These are phyloP conservation scores for Denticeps clupeoides DNA, from an alignment of 2,797 vertebrate species.

Conservation along the genomic window DNA sequence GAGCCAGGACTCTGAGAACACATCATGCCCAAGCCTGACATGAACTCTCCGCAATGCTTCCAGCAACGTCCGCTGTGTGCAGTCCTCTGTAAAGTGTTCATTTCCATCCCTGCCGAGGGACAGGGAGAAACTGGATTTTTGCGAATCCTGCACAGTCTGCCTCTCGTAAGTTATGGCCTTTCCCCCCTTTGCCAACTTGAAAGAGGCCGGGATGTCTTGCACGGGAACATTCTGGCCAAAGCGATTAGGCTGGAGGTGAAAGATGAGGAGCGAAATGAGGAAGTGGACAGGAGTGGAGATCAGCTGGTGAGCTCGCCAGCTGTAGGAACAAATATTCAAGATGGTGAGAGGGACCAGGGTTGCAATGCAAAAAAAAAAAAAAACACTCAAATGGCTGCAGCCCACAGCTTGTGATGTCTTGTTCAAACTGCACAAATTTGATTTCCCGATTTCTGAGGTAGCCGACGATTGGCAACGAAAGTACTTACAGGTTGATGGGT, in stretches of 20 bases:
- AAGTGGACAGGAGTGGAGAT: slow-evolving; percentile 18
- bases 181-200: slow-evolving; percentile 42
- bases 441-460: too few relatives aligned
- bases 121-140: slow-evolving; percentile 1
- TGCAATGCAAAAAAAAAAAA: too few relatives aligned
- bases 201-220: slow-evolving; percentile 64
- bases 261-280: background rate
- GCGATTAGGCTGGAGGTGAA: slow-evolving; percentile 59
- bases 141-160: background rate
- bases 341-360: background rate
- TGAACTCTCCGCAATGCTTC: slow-evolving; percentile 50
- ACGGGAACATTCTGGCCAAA: slow-evolving; percentile 68
- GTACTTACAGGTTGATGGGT: too few relatives aligned
- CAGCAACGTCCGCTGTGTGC: background rate
- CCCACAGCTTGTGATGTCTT: too few relatives aligned
- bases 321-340: slow-evolving; percentile 28
- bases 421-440: too few relatives aligned
- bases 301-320: slow-evolving; percentile 10
- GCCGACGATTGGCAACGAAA: too few relatives aligned
- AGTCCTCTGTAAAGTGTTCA: slow-evolving; percentile 15
- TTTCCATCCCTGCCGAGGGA: slow-evolving; percentile 16
- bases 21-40: slow-evolving; percentile 57
- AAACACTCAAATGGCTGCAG: too few relatives aligned
- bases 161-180: slow-evolving; percentile 14
- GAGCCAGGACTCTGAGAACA: slow-evolving; percentile 48